phyloP scores from a whole-genome alignment of 2,888 invertebrate genomes.

The Nymphalis polychloros region DNA sequence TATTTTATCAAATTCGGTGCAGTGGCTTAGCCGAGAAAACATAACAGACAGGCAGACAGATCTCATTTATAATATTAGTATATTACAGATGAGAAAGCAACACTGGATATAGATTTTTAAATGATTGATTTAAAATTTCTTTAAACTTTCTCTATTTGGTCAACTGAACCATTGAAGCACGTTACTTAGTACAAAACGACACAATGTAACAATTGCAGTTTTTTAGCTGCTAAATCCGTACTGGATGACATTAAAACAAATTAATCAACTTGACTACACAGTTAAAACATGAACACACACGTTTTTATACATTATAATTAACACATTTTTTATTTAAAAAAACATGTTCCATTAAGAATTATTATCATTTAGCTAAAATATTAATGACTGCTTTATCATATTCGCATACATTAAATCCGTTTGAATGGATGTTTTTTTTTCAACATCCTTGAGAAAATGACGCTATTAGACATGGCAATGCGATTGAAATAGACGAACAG shows the following conservation, averaged over 20 bases:
- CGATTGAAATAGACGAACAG: conserved; percentile 40
- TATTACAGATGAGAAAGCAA: no score
- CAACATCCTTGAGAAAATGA: conserved; percentile 59
- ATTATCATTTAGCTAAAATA: conserved; percentile 1
- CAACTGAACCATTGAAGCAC: no score
- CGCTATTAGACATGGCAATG: conserved; percentile 67
- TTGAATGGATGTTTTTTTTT: conserved; percentile 41
- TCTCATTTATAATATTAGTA: no score
- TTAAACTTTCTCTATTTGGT: no score
- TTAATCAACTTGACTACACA: neutral
- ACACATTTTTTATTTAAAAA: neutral
- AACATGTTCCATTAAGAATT: neutral
- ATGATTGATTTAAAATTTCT: no score
- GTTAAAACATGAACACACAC: neutral
- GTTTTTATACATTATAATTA: conserved; percentile 2
- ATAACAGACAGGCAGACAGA: no score
- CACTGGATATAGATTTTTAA: no score
- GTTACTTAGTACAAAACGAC: no score
- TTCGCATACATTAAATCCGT: conserved; percentile 58
- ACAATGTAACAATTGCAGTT: no score
- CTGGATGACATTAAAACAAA: neutral
- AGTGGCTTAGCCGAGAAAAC: no score
- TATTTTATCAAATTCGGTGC: no score
- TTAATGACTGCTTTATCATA: conserved; percentile 3
- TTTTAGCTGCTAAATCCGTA: no score